phyloP scores from a whole-genome alignment of 2,888 invertebrate genomes.

The Teleogryllus oceanicus region DNA sequence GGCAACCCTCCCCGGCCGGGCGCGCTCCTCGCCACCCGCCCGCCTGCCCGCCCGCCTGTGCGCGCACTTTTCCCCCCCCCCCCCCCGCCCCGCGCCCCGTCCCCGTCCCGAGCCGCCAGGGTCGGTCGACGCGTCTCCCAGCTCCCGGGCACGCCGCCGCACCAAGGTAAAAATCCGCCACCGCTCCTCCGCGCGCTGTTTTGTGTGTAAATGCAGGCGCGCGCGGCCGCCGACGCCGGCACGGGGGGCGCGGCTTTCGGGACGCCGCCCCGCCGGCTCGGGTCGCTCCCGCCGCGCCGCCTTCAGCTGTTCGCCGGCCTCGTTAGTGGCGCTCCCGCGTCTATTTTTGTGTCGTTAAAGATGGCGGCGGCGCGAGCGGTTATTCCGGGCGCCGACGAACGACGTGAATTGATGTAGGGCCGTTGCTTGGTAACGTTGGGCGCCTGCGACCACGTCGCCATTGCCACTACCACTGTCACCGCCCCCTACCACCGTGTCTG shows the following conservation, averaged over 20 bases:
- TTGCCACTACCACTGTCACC: no score
- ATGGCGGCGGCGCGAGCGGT: neutral
- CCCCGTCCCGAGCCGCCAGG: constrained; percentile 18
- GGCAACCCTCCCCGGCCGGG: neutral
- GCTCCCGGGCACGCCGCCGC: neutral
- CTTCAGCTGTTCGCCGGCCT: neutral
- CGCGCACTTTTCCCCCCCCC: neutral
- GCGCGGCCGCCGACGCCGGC: neutral
- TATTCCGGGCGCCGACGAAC: neutral
- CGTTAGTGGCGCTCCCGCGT: neutral
- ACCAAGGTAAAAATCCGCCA: neutral
- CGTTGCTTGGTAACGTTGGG: no score
- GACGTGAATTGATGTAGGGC: neutral
- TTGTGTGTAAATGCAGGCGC: constrained; percentile 4
- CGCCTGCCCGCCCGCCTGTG: neutral
- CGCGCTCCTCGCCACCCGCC: neutral
- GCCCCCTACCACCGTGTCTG: no score
- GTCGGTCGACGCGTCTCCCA: constrained; percentile 18
- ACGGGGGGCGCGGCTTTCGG: neutral
- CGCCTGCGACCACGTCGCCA: no score
- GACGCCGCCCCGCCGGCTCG: neutral
- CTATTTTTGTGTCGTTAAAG: neutral
- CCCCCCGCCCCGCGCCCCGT: neutral
- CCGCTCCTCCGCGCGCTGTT: neutral
- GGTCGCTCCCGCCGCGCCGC: neutral